Percentiles rank a stretch among this genome's conserved stretches.
Conservation (phyloP, 2,797 vertebrate genomes). For the Pangasius djambal region DNA sequence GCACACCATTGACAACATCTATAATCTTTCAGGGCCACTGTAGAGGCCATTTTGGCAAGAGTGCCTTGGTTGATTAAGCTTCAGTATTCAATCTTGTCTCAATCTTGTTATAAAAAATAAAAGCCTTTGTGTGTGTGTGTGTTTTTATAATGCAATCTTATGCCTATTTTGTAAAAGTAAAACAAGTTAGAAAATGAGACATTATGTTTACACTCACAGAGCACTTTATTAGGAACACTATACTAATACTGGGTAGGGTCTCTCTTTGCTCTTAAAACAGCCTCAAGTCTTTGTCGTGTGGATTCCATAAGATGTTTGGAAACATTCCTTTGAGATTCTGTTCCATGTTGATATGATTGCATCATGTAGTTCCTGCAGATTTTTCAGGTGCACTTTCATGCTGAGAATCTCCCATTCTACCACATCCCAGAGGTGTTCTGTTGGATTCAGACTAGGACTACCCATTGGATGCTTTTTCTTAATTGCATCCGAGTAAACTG, state of each 20-base stretch:
- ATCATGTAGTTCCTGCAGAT: not conserved
- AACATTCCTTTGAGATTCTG: not conserved
- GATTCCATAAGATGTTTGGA: not conserved
- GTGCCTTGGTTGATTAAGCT: not conserved
- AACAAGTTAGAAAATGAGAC: not conserved
- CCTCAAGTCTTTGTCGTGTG: not conserved
- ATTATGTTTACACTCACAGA: too few relatives aligned
- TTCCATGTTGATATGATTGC: too few relatives aligned
- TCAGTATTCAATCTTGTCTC: not conserved
- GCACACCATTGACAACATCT: not conserved
- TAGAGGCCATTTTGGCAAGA: not conserved
- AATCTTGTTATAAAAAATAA: not conserved
- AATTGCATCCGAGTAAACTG: not conserved
- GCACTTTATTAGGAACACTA: too few relatives aligned
- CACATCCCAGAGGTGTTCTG: not conserved
- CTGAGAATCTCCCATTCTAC: not conserved
- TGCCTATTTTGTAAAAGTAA: too few relatives aligned
- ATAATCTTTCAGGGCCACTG: constrained; percentile 1
- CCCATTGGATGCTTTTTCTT: not conserved
- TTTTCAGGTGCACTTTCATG: not conserved
- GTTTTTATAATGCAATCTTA: too few relatives aligned
- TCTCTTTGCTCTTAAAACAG: not conserved
- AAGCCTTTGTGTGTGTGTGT: too few relatives aligned
- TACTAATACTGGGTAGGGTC: too few relatives aligned
- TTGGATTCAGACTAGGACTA: not conserved